Evolutionary conservation across 2,797 vertebrate genomes (phyloP).

Genomic region (Eulemur albifrons): DNA sequence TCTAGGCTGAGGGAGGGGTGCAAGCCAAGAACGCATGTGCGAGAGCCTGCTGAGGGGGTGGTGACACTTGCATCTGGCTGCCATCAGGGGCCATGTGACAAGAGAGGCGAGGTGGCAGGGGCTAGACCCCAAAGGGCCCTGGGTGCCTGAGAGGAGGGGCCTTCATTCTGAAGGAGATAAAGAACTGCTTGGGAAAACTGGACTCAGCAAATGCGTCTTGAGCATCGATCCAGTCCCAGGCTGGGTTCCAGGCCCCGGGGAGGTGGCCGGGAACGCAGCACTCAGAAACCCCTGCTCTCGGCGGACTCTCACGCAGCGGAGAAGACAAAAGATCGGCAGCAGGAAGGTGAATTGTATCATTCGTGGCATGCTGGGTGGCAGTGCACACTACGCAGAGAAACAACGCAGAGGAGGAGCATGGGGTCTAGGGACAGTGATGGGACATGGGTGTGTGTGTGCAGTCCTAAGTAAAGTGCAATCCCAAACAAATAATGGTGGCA

Average conservation of each 20-base stretch:
- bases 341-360: neutral
- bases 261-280: neutral
- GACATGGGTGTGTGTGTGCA: rapidly evolving
- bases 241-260: neutral
- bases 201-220: neutral
- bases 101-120: neutral
- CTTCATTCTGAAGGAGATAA: neutral
- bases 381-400: neutral
- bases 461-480: too few species aligned
- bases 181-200: neutral
- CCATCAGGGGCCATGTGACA: neutral
- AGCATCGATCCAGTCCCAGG: neutral
- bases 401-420: neutral
- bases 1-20: neutral
- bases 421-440: neutral
- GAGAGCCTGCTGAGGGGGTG: too few species aligned
- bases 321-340: neutral
- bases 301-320: neutral
- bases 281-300: neutral
- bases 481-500: neutral
- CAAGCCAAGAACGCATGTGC: neutral
- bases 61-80: neutral
- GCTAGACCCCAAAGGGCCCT: neutral
- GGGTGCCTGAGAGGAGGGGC: neutral
- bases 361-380: neutral